Conservation (phyloP, 2,888 invertebrate genomes). For the Miltochrista miniata region DNA sequence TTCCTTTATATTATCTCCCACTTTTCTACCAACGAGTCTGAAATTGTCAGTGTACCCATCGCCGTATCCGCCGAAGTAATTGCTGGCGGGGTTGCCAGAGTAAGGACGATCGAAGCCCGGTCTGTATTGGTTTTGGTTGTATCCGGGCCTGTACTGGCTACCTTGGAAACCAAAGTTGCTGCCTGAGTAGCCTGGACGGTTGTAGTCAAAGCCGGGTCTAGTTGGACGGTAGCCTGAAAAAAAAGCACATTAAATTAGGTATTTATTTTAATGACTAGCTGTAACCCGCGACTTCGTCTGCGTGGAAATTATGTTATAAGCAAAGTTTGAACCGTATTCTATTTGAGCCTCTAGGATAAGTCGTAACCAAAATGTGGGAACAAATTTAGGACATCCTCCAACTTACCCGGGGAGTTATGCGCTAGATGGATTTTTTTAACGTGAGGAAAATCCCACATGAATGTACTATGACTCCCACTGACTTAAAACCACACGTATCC, state of each 20-base stretch:
- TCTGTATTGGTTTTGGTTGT: constrained; percentile 31
- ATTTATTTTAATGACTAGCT: too few relatives aligned
- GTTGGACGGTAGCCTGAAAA: constrained; percentile 56
- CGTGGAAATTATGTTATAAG: too few relatives aligned
- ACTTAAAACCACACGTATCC: too few relatives aligned
- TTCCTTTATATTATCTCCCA: constrained; percentile 52
- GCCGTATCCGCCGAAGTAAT: constrained; percentile 60
- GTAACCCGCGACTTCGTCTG: too few relatives aligned
- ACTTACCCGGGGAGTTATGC: too few relatives aligned
- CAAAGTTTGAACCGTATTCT: too few relatives aligned
- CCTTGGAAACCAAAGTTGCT: constrained; percentile 45
- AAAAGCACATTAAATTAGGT: background rate
- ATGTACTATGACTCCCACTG: too few relatives aligned
- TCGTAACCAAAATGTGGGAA: too few relatives aligned
- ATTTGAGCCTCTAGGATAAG: too few relatives aligned
- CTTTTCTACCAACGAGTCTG: constrained; percentile 60
- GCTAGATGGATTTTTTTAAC: too few relatives aligned
- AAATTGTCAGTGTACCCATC: constrained; percentile 63
- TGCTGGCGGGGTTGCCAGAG: constrained; percentile 47
- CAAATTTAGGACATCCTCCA: too few relatives aligned
- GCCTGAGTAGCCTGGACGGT: constrained; percentile 45
- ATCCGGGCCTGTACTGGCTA: constrained; percentile 33
- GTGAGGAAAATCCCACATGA: too few relatives aligned
- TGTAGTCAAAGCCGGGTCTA: constrained; percentile 48
- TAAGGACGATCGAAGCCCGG: constrained; percentile 42